These are phyloP conservation scores for Hippocampus guttulatus DNA, from an alignment of 2,113 vertebrate species.

Conservation along the genomic window DNA sequence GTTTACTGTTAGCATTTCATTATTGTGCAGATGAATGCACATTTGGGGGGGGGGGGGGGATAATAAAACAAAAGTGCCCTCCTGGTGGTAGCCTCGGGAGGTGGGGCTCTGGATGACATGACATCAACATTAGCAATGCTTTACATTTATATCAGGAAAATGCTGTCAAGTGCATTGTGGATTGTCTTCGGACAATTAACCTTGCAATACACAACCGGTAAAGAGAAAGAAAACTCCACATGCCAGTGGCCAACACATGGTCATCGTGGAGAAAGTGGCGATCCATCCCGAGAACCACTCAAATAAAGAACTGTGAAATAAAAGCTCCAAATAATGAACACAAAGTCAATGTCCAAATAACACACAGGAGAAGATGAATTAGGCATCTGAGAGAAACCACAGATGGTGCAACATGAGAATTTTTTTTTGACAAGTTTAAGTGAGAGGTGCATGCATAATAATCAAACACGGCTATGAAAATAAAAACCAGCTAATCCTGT, in stretches of 20 bases:
- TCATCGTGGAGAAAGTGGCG: not conserved
- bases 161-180: not conserved
- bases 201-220: not conserved
- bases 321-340: constrained; percentile 1
- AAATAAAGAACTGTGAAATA: not conserved
- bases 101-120: not conserved
- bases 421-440: not conserved
- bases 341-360: not conserved
- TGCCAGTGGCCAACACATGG: constrained; percentile 1
- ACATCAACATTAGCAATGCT: constrained; percentile 6
- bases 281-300: not conserved
- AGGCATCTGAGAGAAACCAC: not conserved
- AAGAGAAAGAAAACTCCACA: not conserved
- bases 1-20: not conserved
- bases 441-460: constrained; percentile 13
- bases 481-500: constrained; percentile 14
- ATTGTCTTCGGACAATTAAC: not conserved
- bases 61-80: not conserved
- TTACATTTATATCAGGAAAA: not conserved
- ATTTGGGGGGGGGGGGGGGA: not conserved
- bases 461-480: not conserved
- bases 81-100: not conserved
- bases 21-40: not conserved
- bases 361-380: not conserved
- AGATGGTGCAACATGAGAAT: constrained; percentile 1